Evolutionary conservation across 2,888 invertebrate species (phyloP).

Genomic region (Hoplodrina ambigua): DNA sequence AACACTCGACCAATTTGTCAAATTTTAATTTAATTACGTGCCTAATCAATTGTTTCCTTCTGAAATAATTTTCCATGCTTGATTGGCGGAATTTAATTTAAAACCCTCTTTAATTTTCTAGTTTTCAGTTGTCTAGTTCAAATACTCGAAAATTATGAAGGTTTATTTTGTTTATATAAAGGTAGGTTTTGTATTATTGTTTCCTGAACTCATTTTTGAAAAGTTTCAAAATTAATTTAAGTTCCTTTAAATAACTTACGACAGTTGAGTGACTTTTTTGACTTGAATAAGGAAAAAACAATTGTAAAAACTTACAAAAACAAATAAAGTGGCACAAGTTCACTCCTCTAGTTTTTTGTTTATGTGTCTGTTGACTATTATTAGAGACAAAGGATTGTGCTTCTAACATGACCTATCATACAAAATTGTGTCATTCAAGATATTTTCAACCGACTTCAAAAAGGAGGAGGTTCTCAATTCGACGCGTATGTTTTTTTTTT

Average conservation of each 20-base stretch:
- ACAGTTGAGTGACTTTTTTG: constrained; percentile 44
- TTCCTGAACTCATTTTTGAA: constrained; percentile 56
- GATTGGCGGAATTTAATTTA: not conserved
- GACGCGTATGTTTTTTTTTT: no score
- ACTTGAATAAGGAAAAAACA: constrained; percentile 53
- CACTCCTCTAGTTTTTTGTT: constrained; percentile 35
- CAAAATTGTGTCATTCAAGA: not conserved
- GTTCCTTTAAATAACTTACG: constrained; percentile 48
- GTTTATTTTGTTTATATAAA: constrained; percentile 41
- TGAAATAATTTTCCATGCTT: not conserved
- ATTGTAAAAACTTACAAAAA: constrained; percentile 54
- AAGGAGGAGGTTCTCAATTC: no score
- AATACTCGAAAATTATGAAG: constrained; percentile 13
- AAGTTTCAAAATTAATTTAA: constrained; percentile 55
- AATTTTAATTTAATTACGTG: constrained; percentile 2
- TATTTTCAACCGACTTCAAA: no score
- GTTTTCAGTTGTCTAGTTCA: not conserved
- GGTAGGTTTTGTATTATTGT: constrained; percentile 52
- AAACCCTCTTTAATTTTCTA: not conserved
- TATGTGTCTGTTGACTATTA: constrained; percentile 24
- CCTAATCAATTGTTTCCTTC: not conserved
- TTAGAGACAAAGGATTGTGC: constrained; percentile 4
- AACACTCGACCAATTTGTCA: constrained; percentile 1
- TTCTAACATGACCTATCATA: not conserved
- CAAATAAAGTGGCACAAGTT: constrained; percentile 44